Base-by-base conservation (phyloP, 2,113 vertebrate genomes). In the Peromyscus leucopus region DNA sequence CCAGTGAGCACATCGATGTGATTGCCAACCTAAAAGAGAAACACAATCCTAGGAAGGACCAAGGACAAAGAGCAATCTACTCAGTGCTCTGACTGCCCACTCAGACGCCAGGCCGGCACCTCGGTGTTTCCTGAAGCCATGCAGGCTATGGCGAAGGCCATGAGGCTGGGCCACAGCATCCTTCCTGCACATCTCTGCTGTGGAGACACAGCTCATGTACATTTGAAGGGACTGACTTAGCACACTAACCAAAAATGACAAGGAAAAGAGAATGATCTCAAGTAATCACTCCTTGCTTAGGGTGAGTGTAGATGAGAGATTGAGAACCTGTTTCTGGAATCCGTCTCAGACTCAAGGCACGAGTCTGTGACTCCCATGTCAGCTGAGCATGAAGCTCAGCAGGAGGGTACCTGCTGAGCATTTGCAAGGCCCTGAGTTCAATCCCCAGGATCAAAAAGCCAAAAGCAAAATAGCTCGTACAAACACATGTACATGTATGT, bases 1-100 rank as follows among this genome's bases (percentile, higher is more conserved):
- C 99, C 99, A 61, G 99, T 99, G 97, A 99, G 83, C 67, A 99
- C 98, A 96, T 99, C 99, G 1, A 99, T 99, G 98, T 99, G 99
- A 98, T 99, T 99, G 42, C 99, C 99, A 87, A 99, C 99, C 99
- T 99, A 97, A 57, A 78, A 59, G 55, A 96, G 87, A 96, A 19
- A 95, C 0, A 7, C 4, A 71, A 15, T 16, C 57, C 0, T 82
- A 61, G 2, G 19, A 16, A 82, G 88, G 91, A 48, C 51, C 17
- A 51, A 63, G 46, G 51, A 2, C 48, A 84, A 97, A 87, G 48
- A 79, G 67, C 15, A 33, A 48, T 63, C 10, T 65, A 21, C 36
- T 59, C 3, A 65, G 4, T 11, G 22, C n/a, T 21, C 63, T 5
- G 0, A 42, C 13, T 69, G 28, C 71, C n/a, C 31, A 2, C 26